These are phyloP conservation scores for Parapsyche elsis DNA, from an alignment of 1,140 invertebrate species.

Conservation along the genomic window DNA sequence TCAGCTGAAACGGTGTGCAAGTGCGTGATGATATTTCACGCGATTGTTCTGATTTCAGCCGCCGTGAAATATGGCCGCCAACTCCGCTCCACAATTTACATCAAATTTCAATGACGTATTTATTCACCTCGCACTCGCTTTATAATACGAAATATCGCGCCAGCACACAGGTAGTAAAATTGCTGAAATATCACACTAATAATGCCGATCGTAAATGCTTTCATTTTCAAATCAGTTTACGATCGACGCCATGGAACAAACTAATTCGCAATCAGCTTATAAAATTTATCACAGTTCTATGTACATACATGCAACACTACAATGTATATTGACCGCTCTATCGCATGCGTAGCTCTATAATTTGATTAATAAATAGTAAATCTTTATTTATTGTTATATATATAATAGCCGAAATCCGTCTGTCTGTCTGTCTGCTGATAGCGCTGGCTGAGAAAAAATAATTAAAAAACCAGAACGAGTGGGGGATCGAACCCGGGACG, in stretches of 20 bases:
- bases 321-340: too few relatives aligned
- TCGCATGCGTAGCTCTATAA: too few relatives aligned
- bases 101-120: constrained; percentile 11
- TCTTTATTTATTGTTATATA: too few relatives aligned
- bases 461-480: too few relatives aligned
- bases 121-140: constrained; percentile 7
- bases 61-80: neutral
- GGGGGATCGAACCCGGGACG: too few relatives aligned
- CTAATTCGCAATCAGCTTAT: too few relatives aligned
- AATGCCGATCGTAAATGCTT: neutral
- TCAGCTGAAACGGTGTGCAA: neutral
- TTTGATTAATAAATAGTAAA: too few relatives aligned
- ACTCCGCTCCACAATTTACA: neutral
- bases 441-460: too few relatives aligned
- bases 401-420: too few relatives aligned
- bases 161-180: neutral
- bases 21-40: neutral
- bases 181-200: neutral
- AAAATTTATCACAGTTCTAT: too few relatives aligned
- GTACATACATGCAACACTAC: too few relatives aligned
- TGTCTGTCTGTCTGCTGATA: too few relatives aligned
- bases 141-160: neutral
- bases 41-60: constrained; percentile 6
- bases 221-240: neutral
- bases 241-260: neutral